These are phyloP conservation scores for Cheilosia pagana DNA, from an alignment of 2,888 invertebrate species.

Conservation along the genomic window DNA sequence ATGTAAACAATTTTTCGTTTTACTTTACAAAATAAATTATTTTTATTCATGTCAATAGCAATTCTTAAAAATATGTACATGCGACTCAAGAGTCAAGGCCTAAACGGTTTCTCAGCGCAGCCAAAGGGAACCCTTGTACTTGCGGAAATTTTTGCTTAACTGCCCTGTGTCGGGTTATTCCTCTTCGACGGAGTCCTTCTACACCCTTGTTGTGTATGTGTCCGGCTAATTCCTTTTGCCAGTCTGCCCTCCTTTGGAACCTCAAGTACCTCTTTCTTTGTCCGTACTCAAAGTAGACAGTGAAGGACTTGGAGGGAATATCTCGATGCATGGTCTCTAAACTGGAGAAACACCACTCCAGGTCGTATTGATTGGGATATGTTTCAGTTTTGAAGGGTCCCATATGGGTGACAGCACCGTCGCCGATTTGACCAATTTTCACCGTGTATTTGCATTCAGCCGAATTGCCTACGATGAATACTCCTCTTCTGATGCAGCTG, in stretches of 20 bases:
- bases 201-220: neutral
- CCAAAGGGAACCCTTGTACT: neutral
- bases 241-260: neutral
- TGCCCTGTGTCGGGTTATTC: neutral
- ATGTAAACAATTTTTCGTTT: no score
- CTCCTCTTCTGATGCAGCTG: constrained; percentile 52
- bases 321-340: neutral
- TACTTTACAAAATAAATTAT: no score
- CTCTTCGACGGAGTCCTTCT: neutral
- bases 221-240: constrained; percentile 3
- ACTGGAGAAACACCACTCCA: constrained; percentile 32
- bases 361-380: constrained; percentile 3
- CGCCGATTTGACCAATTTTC: constrained; percentile 10
- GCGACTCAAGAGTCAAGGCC: no score
- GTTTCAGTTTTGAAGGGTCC: constrained; percentile 16
- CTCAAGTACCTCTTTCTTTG: neutral
- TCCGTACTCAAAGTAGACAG: constrained; percentile 1
- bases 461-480: constrained; percentile 74
- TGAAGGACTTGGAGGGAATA: neutral
- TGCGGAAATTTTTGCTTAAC: neutral
- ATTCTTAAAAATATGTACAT: no score
- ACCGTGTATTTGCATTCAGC: constrained; percentile 60
- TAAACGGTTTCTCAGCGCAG: no score
- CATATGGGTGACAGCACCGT: neutral
- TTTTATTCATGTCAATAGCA: no score